Conservation (phyloP, 64 coral and sea anemone species). For the Astreopora myriophthalma region DNA sequence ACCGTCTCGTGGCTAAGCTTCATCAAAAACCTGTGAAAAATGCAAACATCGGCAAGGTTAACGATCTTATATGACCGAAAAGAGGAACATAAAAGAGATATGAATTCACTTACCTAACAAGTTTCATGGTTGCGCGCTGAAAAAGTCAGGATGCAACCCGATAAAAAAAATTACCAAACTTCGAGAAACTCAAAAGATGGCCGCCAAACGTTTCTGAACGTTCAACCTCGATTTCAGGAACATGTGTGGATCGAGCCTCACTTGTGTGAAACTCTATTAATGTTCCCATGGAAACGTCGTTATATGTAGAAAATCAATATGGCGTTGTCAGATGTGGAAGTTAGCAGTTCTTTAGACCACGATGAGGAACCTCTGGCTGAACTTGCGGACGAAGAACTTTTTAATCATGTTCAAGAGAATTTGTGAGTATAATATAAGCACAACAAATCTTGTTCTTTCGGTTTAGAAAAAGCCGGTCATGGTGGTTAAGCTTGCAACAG, state of each 20-base stretch:
- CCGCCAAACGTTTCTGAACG: conserved; percentile 42
- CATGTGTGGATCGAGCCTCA: conserved; percentile 7
- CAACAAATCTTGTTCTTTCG: not conserved
- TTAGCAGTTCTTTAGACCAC: conserved; percentile 96
- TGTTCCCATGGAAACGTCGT: conserved; percentile 76
- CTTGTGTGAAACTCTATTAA: not conserved
- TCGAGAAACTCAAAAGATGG: conserved; percentile 78
- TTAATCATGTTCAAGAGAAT: conserved; percentile 92
- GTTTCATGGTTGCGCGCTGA: conserved; percentile 89
- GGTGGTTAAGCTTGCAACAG: no score
- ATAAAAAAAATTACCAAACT: conserved; percentile 97
- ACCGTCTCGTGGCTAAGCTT: conserved; percentile 99
- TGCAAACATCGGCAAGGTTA: not conserved
- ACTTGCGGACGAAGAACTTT: conserved; percentile 91
- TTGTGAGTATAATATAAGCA: conserved; percentile 67
- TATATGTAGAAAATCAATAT: conserved; percentile 73
- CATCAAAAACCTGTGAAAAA: conserved; percentile 95
- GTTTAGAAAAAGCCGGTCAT: not conserved
- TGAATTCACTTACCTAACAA: conserved; percentile 76
- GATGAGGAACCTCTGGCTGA: conserved; percentile 94
- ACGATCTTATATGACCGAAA: conserved; percentile 6
- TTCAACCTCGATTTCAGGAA: conserved; percentile 38
- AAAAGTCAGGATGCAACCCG: conserved; percentile 81
- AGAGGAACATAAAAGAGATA: not conserved
- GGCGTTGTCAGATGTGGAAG: conserved; percentile 93